Conservation (phyloP, 2,113 vertebrate genomes). For the Gallinago paraguaiae region DNA sequence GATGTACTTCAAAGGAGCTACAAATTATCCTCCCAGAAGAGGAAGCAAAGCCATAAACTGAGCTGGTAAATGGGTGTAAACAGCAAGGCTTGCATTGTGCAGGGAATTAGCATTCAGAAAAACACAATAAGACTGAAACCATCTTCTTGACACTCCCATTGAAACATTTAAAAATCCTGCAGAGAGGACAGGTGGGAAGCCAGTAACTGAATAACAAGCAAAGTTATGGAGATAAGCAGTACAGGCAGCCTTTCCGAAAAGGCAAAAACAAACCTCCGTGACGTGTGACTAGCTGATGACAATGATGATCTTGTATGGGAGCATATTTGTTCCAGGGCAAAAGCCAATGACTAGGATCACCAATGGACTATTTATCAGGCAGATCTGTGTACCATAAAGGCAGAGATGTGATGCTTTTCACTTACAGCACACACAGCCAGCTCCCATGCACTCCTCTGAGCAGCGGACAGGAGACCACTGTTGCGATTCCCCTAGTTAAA, state of each 20-base stretch:
- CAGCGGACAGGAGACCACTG: neutral
- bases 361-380: neutral
- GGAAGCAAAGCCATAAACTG: neutral
- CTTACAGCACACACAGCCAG: neutral
- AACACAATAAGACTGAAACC: neutral
- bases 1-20: neutral
- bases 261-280: neutral
- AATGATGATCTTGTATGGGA: neutral
- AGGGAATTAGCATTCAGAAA: neutral
- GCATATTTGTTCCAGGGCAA: neutral
- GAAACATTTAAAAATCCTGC: neutral
- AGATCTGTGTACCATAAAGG: neutral
- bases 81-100: accelerated
- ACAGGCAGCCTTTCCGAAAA: neutral
- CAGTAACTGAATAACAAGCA: neutral
- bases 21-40: neutral
- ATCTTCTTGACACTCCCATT: accelerated
- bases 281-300: neutral
- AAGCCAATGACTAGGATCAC: neutral
- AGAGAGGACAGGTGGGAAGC: neutral
- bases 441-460: neutral
- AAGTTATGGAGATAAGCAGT: neutral
- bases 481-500: neutral
- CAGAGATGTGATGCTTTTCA: neutral
- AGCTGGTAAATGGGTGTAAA: neutral